Percentiles rank a stretch among this genome's conserved stretches.
These are phyloP conservation scores for Lepus americanus DNA, from an alignment of 2,113 vertebrate species.

Conservation along the genomic window DNA sequence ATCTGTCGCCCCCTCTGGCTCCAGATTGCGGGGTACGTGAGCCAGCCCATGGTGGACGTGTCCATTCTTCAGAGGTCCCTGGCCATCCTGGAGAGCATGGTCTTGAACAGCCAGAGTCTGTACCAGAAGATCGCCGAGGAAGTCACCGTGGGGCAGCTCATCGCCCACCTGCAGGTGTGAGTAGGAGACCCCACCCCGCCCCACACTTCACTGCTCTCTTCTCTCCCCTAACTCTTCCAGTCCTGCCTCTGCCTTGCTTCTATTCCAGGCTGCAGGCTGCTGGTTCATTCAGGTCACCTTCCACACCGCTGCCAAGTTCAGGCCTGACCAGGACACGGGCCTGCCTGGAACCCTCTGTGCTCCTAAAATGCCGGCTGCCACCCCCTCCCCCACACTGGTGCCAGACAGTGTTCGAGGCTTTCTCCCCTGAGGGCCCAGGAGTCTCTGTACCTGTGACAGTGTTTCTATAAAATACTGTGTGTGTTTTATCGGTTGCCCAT, in stretches of 20 bases:
- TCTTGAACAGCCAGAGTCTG: conserved; percentile 98
- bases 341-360: neutral
- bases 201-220: too few species aligned
- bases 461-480: neutral
- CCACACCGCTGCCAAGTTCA: neutral
- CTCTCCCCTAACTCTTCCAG: neutral
- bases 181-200: conserved; percentile 80
- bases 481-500: neutral
- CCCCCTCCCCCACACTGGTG: neutral
- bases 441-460: neutral
- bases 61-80: conserved; percentile 98
- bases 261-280: neutral
- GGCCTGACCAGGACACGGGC: neutral
- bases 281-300: neutral
- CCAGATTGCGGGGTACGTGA: conserved; percentile 97
- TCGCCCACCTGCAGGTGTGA: conserved; percentile 99
- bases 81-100: conserved; percentile 99
- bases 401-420: neutral
- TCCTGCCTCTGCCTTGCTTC: neutral
- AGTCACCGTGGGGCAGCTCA: conserved; percentile 98
- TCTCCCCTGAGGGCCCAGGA: neutral
- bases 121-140: conserved; percentile 98
- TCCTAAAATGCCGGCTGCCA: neutral
- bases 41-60: conserved; percentile 97
- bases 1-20: neutral